Conservation (phyloP, 1,140 invertebrate species). For the Microplitis demolitor region DNA sequence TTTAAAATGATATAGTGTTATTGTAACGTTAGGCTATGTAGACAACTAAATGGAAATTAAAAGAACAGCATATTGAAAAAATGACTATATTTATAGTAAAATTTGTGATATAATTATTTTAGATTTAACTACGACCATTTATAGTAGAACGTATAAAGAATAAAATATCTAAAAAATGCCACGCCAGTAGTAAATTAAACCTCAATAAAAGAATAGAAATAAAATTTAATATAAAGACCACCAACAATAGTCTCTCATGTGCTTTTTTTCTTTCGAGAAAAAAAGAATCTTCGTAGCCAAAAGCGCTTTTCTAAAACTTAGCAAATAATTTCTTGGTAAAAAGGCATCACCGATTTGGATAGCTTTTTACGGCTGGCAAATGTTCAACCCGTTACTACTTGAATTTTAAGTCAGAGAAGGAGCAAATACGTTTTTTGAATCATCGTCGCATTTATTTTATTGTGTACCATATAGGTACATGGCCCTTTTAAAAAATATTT, state of each 20-base stretch:
- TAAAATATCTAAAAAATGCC: too few species aligned
- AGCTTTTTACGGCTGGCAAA: slow-evolving; percentile 43
- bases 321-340: slow-evolving; percentile 40
- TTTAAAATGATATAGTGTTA: too few species aligned
- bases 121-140: too few species aligned
- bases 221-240: slow-evolving; percentile 1
- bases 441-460: slow-evolving; percentile 23
- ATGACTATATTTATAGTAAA: too few species aligned
- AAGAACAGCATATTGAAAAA: too few species aligned
- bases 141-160: too few species aligned
- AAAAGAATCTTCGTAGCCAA: slow-evolving; percentile 1
- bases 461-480: not conserved
- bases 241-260: slow-evolving; percentile 20
- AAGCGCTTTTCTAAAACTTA: slow-evolving; percentile 34
- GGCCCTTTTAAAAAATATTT: not conserved
- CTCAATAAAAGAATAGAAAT: not conserved
- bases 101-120: too few species aligned
- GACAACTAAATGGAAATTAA: too few species aligned
- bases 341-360: slow-evolving; percentile 7
- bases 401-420: slow-evolving; percentile 44
- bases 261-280: not conserved
- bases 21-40: too few species aligned
- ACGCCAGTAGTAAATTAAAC: too few species aligned
- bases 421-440: not conserved
- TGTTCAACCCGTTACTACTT: slow-evolving; percentile 45